Base-by-base conservation (phyloP, 2,113 vertebrate genomes). In the Hucho hucho region DNA sequence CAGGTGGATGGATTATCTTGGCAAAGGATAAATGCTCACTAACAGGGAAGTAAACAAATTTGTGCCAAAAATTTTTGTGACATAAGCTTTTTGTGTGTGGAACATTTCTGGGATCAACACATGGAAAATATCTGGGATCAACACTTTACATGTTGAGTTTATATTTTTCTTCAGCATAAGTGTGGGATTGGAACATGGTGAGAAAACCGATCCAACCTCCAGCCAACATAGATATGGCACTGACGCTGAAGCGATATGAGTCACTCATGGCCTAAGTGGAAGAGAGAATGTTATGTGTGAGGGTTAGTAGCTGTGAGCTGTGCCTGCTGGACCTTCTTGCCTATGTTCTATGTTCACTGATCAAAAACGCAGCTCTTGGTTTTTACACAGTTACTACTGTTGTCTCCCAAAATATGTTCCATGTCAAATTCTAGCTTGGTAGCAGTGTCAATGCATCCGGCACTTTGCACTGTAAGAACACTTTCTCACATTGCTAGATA, bases 191-290 rank as follows among this genome's bases (percentile, higher is more conserved):
- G 94, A 94, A 94, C 93, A 95, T 91, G 93, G 91, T 91, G 92
- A 92, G 94, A 94, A 94, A 93, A 94, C 92, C 94, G 93, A 94
- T 95, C 94, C 95, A 94, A 96, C 94, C 94, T 95, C 94, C 93
- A 93, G 93, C 92, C 89, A 76, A 73, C 89, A 93, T 94, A 87
- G 91, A 94, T 94, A 91, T 87, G 91, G 88, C 89, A 86, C 90
- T 92, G 0, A 85, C 59, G 25, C 85, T 53, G 61, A 83, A 90
- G 90, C 89, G 37, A 11, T 43, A 43, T 43, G 37, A 43, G 37
- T 43, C 37, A 43, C 37, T 43, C 37, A 43, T 43, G 37, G 92
- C 94, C 92, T 93, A 90, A 56, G 16, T 20, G 4, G 1, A 20
- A 43, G 37, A 43, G 18, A 18, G 53, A 20, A 56, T 56, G 53